phyloP scores from a whole-genome alignment of 2,797 vertebrate species.

The Enteromius argenteus region DNA sequence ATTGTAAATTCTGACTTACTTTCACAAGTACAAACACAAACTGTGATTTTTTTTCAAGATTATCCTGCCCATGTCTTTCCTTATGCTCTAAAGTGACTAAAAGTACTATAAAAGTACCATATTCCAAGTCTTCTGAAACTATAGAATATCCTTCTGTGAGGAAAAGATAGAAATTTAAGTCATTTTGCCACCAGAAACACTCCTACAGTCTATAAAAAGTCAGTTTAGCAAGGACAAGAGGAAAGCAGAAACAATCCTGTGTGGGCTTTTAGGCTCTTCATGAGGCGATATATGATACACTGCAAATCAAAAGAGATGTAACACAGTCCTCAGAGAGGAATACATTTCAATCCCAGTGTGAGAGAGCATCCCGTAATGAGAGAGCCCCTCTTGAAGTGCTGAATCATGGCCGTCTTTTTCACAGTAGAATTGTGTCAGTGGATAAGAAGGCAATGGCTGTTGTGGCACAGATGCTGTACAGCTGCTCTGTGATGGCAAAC shows the following conservation, averaged over 20 bases:
- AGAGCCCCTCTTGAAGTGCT: conserved; percentile 46
- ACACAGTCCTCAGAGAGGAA: conserved; percentile 29
- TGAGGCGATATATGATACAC: conserved; percentile 15
- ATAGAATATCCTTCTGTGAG: not conserved
- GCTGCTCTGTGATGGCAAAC: conserved; percentile 18
- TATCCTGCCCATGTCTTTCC: not conserved
- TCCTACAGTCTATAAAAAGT: conserved; percentile 21
- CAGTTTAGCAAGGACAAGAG: conserved; percentile 12
- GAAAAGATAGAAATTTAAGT: not conserved
- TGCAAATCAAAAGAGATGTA: conserved; percentile 38
- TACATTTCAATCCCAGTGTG: conserved; percentile 23
- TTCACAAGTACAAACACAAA: not conserved
- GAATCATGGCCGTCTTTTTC: conserved; percentile 37
- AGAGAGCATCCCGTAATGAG: conserved; percentile 33
- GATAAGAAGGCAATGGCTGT: conserved; percentile 31
- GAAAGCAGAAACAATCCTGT: conserved; percentile 14
- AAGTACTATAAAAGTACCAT: not conserved
- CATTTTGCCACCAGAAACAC: not conserved
- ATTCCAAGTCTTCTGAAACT: not conserved
- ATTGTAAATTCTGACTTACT: not conserved
- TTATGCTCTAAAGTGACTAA: not conserved
- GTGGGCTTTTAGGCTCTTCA: conserved; percentile 25
- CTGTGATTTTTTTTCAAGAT: not conserved
- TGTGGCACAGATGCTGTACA: conserved; percentile 19
- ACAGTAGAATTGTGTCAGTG: conserved; percentile 9